A percentile compares a stretch with the other conserved stretches of the same genome.
phyloP scores from a whole-genome alignment of 2,113 vertebrate species.

The Callopanchax toddi region DNA sequence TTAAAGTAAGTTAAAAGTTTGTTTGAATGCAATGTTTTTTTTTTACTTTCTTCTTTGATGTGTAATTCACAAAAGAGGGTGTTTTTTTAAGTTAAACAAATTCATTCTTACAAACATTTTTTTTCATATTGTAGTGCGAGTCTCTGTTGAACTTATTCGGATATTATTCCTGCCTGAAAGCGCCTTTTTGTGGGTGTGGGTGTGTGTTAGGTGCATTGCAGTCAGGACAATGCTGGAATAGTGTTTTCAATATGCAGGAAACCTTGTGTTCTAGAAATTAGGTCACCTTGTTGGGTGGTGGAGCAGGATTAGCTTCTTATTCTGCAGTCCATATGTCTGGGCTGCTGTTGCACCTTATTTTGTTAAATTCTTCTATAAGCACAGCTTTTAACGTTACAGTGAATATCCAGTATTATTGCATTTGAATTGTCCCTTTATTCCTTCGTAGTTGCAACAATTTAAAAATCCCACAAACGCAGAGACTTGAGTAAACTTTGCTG shows the following conservation, averaged over 20 bases:
- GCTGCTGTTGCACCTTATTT: conserved; percentile 65
- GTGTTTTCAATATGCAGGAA: conserved; percentile 51
- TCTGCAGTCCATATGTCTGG: conserved; percentile 72
- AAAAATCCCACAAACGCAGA: neutral
- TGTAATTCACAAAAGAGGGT: neutral
- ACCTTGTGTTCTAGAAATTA: conserved; percentile 66
- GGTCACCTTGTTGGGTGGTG: conserved; percentile 73
- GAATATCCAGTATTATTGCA: neutral
- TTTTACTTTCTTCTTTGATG: neutral
- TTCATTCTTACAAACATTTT: neutral
- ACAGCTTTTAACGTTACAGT: conserved; percentile 4
- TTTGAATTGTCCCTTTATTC: neutral
- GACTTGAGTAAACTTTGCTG: conserved; percentile 24
- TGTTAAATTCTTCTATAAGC: conserved; percentile 53
- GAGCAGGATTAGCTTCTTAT: conserved; percentile 77
- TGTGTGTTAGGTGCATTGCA: conserved; percentile 7
- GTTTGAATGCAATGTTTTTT: neutral
- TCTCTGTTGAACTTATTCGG: conserved; percentile 5
- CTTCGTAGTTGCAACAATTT: neutral
- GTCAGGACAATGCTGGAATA: conserved; percentile 24
- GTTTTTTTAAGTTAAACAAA: neutral
- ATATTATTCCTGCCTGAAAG: conserved; percentile 20
- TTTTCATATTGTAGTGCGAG: neutral
- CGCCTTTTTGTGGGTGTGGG: conserved; percentile 3
- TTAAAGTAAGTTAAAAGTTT: too few relatives aligned